Percentiles rank a stretch among this genome's conserved stretches.
Conservation (phyloP, 2,797 vertebrate species). For the Dromococcyx pavoninus region DNA sequence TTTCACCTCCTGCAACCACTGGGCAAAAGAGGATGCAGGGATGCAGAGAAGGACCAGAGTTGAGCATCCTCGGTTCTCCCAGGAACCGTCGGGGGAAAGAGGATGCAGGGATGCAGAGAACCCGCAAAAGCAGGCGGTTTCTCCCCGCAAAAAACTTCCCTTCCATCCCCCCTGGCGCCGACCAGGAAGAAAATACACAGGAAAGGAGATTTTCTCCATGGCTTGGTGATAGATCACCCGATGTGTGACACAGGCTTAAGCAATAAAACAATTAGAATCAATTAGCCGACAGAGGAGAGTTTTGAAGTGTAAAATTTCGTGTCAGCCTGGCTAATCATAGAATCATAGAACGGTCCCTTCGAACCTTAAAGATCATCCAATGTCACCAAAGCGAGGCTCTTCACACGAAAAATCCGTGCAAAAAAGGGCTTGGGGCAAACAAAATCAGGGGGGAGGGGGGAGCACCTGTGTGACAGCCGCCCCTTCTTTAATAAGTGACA, state of each 20-base stretch:
- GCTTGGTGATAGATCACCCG: conserved; percentile 69
- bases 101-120: background rate
- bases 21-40: background rate
- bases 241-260: conserved; percentile 75
- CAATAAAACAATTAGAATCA: conserved; percentile 81
- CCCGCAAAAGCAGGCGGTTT: background rate
- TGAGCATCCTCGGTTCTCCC: background rate
- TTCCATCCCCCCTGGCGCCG: background rate
- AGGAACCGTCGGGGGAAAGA: background rate
- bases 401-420: background rate
- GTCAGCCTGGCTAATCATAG: conserved; percentile 50
- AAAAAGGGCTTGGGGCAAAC: background rate
- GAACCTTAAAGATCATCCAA: background rate
- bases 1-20: background rate
- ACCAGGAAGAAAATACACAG: conserved; percentile 42
- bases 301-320: conserved; percentile 75
- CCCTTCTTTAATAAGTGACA: conserved; percentile 21
- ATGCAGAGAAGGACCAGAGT: too few species aligned
- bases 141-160: background rate
- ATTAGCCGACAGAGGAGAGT: conserved; percentile 76
- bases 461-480: background rate
- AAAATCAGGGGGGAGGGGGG: background rate
- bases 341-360: too few species aligned
- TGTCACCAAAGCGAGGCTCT: conserved; percentile 38
- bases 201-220: conserved; percentile 67